Evolutionary conservation across 2,888 invertebrate species (phyloP).

Genomic region (Tipula lateralis): DNA sequence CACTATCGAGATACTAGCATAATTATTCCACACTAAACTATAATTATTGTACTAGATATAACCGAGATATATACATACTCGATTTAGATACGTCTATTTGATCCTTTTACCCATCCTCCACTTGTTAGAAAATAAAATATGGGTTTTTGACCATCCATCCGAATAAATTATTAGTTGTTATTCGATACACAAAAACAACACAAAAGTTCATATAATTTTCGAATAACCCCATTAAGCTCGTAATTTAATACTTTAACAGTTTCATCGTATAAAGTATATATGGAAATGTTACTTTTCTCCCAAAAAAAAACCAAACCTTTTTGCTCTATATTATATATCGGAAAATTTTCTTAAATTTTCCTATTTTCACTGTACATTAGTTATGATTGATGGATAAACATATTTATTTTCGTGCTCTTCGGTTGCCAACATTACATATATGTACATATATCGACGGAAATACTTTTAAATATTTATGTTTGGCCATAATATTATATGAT

Average conservation of each 20-base stretch:
- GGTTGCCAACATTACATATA: too few relatives aligned
- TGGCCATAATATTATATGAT: neutral
- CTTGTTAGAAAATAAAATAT: neutral
- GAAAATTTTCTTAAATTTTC: neutral
- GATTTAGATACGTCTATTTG: neutral
- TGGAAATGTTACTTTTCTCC: neutral
- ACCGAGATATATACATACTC: neutral
- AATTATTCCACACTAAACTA: neutral
- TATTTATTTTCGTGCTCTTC: neutral
- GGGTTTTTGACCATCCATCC: neutral
- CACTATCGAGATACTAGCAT: neutral
- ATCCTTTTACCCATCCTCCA: neutral
- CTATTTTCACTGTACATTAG: slow-evolving; percentile 24
- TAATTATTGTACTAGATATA: neutral
- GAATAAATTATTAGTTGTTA: neutral
- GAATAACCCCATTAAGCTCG: neutral
- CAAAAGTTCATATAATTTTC: neutral
- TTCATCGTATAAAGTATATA: neutral
- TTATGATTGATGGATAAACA: neutral
- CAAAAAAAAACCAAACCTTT: neutral
- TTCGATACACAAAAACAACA: neutral
- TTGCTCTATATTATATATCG: neutral
- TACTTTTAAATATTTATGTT: neutral
- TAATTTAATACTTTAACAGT: slow-evolving; percentile 1
- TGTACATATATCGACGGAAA: neutral